Base-by-base conservation (phyloP, 2,113 vertebrate species). In the Hoplias malabaricus region DNA sequence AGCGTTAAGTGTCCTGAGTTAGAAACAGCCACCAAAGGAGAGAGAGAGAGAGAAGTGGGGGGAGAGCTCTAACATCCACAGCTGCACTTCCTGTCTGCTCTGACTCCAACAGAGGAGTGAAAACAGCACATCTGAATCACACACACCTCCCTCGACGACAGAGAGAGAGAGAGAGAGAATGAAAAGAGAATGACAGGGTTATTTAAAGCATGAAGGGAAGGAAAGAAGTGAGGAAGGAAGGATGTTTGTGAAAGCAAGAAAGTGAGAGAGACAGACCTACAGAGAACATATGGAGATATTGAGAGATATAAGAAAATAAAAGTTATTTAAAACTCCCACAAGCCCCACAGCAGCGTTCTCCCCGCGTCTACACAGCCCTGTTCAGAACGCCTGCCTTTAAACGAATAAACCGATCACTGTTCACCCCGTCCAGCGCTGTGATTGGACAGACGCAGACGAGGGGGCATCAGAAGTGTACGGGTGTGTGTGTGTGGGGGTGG, bases 51-150 rank as follows among this genome's bases (percentile, higher is more conserved):
- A 38, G 31, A 16, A 43, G 31, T 33, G 34, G 46, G 10, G 46
- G 73, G 27, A 23, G 13, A 72, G 61, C 21, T 27, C 63, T 59
- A 21, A 70, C 21, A 46, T 57, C 61, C 54, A 71, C 78, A 70
- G 70, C 69, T 74, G 57, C 56, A 75, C 66, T 65, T 25, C 56
- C 42, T 48, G 19, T 21, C 85, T 87, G 86, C 84, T 83, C 83
- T 83, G 53, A 84, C 84, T 79, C 82, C 72, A 79, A 91, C 57
- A 87, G 80, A 83, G 86, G 87, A 86, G 88, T 87, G 89, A 84
- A 85, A 75, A 57, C 82, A 84, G 84, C 80, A 82, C 87, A 76
- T 87, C 87, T 88, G 87, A 91, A 89, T 91, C 88, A 88, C 84
- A 82, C 86, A 89, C 88, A 89, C 89, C 88, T 90, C 89, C 87